Base-by-base conservation (phyloP, 1,140 invertebrate species). In the Phortica variegata region DNA sequence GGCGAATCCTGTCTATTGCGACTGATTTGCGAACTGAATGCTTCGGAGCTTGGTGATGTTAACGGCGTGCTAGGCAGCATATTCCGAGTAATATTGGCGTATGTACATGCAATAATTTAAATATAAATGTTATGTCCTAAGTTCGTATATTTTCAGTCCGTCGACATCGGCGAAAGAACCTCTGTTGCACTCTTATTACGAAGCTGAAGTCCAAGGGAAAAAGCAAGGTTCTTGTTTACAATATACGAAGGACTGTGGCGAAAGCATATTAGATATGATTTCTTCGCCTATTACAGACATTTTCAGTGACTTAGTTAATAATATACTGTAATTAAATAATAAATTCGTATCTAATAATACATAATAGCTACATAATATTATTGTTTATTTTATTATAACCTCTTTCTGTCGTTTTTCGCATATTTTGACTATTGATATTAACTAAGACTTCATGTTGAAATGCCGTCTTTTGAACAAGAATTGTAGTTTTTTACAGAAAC, bases 161-260 rank as follows among this genome's bases (percentile, higher is more conserved):
- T 83, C 80, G 36, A 75, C 82, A 20, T 83, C 82, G 0, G 74
- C 65, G 18, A 78, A 83, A 29, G 79, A 81, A 59, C 76, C 78
- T 19, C 49, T 83, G 29, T 75, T 79, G 1, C 63, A 78, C 23
- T 66, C 62, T 0, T 84, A 82, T 58, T 81, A 82, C 56, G 75
- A 80, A 58, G 83, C 83, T 0, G 82, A 84, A 58, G 59, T 76
- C 16, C 75, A 74, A 55, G 72, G 72, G n/a, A n/a, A n/a, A 17
- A 42, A 45, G 39, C 51, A 66, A 31, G 76, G 65, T 9, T 57
- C 76, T 34, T 79, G 78, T 26, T 46, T 60, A 20, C 55, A 65
- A 46, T 80, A 79, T 52, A 54, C 66, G 20, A 46, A 55, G 3
- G 48, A 60, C 13, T 80, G 78, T 47, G 37, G 42, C 5, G 50